These are phyloP conservation scores for Mimas tiliae DNA, from an alignment of 2,888 invertebrate species.

Conservation along the genomic window DNA sequence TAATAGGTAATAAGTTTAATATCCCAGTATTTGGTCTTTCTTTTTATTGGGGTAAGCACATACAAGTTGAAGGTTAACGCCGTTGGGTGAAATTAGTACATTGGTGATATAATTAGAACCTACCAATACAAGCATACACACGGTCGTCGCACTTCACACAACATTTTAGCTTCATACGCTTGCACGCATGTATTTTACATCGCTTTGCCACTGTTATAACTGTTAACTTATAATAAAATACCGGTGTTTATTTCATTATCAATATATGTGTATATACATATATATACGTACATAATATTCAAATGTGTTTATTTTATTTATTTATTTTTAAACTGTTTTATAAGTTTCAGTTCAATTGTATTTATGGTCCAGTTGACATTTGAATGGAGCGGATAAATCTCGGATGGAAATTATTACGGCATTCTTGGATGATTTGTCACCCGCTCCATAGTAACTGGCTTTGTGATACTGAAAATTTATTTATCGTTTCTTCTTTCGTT, in stretches of 20 bases:
- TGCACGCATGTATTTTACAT: conserved; percentile 34
- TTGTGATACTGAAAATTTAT: background rate
- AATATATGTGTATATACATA: background rate
- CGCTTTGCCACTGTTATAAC: conserved; percentile 41
- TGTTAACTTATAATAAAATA: background rate
- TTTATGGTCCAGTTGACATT: conserved; percentile 31
- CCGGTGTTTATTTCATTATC: background rate
- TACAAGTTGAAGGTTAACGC: conserved; percentile 24
- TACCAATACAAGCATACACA: conserved; percentile 50
- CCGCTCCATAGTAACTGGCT: conserved; percentile 27
- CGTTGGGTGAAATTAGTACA: conserved; percentile 26
- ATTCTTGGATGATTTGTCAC: conserved; percentile 27
- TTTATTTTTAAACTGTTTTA: conserved; percentile 27
- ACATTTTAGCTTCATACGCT: conserved; percentile 43
- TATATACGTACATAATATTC: background rate
- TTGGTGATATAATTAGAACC: conserved; percentile 66
- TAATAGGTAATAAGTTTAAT: no score
- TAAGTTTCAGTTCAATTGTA: conserved; percentile 31
- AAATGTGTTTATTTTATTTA: conserved; percentile 26
- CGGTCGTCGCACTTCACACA: conserved; percentile 68
- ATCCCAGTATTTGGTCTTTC: background rate
- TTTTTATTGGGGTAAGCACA: background rate
- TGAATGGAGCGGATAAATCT: conserved; percentile 34
- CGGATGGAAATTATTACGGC: conserved; percentile 27
- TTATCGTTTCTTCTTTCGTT: background rate